phyloP scores from a whole-genome alignment of 1,140 invertebrate genomes.

The Diuraphis noxia region DNA sequence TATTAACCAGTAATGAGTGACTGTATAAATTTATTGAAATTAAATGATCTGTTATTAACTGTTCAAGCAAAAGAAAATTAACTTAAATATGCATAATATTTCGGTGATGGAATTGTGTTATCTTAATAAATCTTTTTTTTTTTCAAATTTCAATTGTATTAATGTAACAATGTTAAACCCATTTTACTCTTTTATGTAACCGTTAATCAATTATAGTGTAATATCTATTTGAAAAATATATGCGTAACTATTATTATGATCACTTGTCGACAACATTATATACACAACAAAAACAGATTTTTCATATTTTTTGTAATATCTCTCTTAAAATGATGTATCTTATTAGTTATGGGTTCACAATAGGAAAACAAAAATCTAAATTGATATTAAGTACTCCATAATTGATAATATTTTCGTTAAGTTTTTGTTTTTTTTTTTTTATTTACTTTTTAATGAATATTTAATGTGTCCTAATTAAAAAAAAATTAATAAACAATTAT shows the following conservation, averaged over 20 bases:
- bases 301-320: background rate
- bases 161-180: background rate
- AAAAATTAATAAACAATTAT: background rate
- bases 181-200: background rate
- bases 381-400: background rate
- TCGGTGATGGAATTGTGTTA: conserved; percentile 5
- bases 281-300: background rate
- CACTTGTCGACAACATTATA: background rate
- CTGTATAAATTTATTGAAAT: background rate
- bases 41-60: background rate
- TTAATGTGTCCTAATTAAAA: background rate
- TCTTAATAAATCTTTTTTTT: conserved; percentile 4
- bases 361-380: background rate
- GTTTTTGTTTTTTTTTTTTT: conserved; percentile 38
- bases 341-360: background rate
- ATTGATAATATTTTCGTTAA: conserved; percentile 16
- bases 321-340: too few relatives aligned
- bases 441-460: conserved; percentile 2
- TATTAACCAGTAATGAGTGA: background rate
- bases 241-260: background rate
- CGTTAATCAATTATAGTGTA: background rate
- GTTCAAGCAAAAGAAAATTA: background rate
- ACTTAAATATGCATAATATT: background rate
- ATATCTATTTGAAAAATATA: background rate
- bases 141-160: background rate